Evolutionary conservation across 2,888 invertebrate species (phyloP).

Genomic region (Spisula subtruncata): DNA sequence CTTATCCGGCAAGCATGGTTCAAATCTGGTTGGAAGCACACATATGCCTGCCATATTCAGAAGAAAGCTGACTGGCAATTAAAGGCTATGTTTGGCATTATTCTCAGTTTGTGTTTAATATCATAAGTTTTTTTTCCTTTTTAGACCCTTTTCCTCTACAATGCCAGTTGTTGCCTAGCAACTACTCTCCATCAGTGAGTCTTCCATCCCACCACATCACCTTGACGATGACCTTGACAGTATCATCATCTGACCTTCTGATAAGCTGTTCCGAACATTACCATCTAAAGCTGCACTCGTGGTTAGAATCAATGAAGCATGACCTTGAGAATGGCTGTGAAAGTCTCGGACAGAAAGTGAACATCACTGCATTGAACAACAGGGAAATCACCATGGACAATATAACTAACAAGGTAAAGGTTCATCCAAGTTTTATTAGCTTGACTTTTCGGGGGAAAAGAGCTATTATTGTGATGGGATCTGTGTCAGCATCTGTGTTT

Average conservation of each 20-base stretch:
- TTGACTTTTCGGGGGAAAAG: no score
- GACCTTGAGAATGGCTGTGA: slow-evolving; percentile 13
- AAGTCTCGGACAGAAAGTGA: not conserved
- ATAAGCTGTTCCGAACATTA: slow-evolving; percentile 44
- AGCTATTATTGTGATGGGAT: no score
- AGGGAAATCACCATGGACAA: slow-evolving; percentile 19
- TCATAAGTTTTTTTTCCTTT: not conserved
- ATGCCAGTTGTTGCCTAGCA: slow-evolving; percentile 20
- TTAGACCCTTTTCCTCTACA: slow-evolving; percentile 46
- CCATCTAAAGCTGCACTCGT: slow-evolving; percentile 15
- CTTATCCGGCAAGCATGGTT: no score
- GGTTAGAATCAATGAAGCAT: slow-evolving; percentile 30
- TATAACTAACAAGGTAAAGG: not conserved
- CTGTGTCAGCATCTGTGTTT: no score
- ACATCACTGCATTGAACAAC: slow-evolving; percentile 21
- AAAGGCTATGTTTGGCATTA: no score
- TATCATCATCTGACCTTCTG: slow-evolving; percentile 34
- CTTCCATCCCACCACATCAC: slow-evolving; percentile 39
- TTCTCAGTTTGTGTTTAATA: no score
- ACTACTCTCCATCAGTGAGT: slow-evolving; percentile 21
- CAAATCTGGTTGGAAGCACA: no score
- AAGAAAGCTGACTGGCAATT: no score
- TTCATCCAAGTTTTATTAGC: not conserved
- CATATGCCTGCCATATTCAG: no score
- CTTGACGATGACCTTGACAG: slow-evolving; percentile 43